phyloP scores from a whole-genome alignment of 2,888 invertebrate genomes.

The Eustalomyia histrio region DNA sequence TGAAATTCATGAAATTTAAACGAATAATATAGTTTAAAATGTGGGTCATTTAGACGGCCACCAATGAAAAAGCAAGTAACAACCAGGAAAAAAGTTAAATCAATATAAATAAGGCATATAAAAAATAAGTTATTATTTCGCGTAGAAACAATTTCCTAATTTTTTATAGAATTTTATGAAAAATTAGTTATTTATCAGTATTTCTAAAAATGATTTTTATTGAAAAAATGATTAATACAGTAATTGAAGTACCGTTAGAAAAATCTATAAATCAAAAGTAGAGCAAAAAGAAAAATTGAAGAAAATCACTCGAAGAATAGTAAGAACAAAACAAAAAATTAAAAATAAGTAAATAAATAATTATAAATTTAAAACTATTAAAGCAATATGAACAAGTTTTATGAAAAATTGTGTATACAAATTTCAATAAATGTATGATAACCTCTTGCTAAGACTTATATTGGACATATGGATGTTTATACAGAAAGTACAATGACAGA shows the following conservation, averaged over 20 bases:
- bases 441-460: background rate
- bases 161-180: background rate
- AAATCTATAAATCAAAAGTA: constrained; percentile 68
- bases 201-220: background rate
- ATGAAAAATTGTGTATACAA: background rate
- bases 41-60: background rate
- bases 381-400: background rate
- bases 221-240: background rate
- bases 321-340: constrained; percentile 32
- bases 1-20: background rate
- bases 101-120: background rate
- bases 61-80: constrained; percentile 1
- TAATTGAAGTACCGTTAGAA: constrained; percentile 59
- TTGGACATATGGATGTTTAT: background rate
- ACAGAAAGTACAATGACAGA: constrained; percentile 37
- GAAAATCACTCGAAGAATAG: constrained; percentile 28
- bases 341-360: background rate
- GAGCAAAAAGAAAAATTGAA: constrained; percentile 41
- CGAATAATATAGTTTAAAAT: background rate
- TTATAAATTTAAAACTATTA: background rate
- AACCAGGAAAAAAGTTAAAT: constrained; percentile 19
- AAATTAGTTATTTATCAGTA: background rate
- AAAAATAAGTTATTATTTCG: background rate
- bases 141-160: background rate
- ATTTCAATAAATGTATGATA: background rate